These are phyloP conservation scores for Myotis pilosus DNA, from an alignment of 2,797 vertebrate genomes.

Conservation along the genomic window DNA sequence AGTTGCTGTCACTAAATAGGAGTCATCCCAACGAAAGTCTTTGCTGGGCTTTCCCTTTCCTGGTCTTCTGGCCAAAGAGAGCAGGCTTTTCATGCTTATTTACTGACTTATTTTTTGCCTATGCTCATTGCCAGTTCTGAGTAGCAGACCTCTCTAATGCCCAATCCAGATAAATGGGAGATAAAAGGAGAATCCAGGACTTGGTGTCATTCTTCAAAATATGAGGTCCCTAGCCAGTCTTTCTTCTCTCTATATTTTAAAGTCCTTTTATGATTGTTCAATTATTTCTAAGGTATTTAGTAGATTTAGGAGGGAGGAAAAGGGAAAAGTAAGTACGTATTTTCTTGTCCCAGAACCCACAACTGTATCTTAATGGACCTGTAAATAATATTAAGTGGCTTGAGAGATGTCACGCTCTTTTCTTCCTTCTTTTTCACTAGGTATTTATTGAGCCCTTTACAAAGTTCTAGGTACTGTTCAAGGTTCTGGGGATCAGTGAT, in stretches of 20 bases:
- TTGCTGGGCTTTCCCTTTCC: background rate
- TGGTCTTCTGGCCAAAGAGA: background rate
- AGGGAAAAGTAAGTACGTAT: background rate
- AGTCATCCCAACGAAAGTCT: background rate
- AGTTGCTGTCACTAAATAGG: background rate
- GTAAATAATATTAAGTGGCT: background rate
- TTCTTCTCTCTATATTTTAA: conserved; percentile 16
- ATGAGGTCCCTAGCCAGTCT: background rate
- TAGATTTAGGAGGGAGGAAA: background rate
- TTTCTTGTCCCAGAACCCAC: background rate
- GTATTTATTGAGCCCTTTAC: background rate
- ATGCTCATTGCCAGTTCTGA: background rate
- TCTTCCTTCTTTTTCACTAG: background rate
- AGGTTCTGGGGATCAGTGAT: background rate
- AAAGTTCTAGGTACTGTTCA: background rate
- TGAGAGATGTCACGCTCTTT: background rate
- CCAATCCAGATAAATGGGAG: background rate
- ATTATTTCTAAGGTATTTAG: background rate
- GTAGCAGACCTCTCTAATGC: background rate
- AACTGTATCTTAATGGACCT: background rate
- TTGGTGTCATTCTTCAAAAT: background rate
- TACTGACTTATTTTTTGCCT: background rate
- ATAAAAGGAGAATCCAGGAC: background rate
- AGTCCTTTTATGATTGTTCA: background rate
- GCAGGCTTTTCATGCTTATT: background rate